Evolutionary conservation across 2,113 vertebrate genomes (phyloP).

Genomic region (Eonycteris spelaea): DNA sequence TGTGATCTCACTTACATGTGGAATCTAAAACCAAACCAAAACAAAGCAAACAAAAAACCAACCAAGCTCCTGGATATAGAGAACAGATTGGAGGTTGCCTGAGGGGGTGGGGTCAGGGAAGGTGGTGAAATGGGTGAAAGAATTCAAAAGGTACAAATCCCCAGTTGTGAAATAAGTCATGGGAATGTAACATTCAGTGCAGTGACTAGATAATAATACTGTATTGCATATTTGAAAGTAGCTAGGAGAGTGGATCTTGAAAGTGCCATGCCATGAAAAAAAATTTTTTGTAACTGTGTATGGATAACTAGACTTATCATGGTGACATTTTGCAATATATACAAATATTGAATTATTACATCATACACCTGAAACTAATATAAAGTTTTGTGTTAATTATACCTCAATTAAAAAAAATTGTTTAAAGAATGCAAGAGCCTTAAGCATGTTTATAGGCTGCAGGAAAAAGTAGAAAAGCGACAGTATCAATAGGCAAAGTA

Average conservation of each 20-base stretch:
- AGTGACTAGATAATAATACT: no score
- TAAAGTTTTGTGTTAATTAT: no score
- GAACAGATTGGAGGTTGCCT: not conserved
- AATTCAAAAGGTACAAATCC: not conserved
- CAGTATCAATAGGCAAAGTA: not conserved
- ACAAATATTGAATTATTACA: not conserved
- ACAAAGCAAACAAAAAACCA: not conserved
- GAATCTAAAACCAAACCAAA: not conserved
- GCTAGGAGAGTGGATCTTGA: not conserved
- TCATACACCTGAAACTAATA: not conserved
- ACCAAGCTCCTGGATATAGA: not conserved
- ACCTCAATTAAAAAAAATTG: not conserved
- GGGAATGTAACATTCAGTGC: no score
- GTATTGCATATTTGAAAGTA: not conserved
- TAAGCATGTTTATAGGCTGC: not conserved
- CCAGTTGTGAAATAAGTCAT: not conserved
- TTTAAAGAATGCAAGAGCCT: not conserved
- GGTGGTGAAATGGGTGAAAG: not conserved
- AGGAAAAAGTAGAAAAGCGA: not conserved
- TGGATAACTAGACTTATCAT: not conserved
- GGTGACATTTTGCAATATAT: not conserved
- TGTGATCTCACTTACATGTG: not conserved
- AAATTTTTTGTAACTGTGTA: no score
- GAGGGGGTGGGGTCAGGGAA: not conserved
- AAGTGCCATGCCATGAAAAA: not conserved